A percentile compares a stretch with the other conserved stretches of the same genome.
Conservation (phyloP, 2,888 invertebrate species). For the Calephelis perditalis region DNA sequence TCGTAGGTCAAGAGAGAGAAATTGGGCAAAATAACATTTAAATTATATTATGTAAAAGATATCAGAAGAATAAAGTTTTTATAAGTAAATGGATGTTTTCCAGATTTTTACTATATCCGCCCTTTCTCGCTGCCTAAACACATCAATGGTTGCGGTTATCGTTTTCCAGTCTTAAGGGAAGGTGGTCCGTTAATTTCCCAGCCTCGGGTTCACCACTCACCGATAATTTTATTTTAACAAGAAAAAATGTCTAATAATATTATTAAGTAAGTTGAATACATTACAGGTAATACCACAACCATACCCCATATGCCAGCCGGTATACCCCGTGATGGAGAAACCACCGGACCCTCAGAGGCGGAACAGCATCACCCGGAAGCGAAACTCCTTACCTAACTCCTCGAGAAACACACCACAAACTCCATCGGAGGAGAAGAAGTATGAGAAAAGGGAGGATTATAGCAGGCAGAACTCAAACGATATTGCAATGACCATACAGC, state of each 20-base stretch:
- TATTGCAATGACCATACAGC: conserved; percentile 53
- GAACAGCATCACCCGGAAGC: conserved; percentile 28
- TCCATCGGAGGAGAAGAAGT: conserved; percentile 32
- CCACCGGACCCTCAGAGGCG: conserved; percentile 30
- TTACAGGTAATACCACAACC: conserved; percentile 51
- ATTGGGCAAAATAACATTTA: too few relatives aligned
- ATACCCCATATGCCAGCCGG: conserved; percentile 49
- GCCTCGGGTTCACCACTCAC: not conserved
- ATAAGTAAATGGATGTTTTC: too few relatives aligned
- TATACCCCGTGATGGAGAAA: conserved; percentile 44
- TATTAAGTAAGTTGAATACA: not conserved
- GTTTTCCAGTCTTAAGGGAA: too few relatives aligned
- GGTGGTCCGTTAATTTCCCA: too few relatives aligned
- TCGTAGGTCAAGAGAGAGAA: too few relatives aligned
- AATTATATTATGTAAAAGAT: too few relatives aligned
- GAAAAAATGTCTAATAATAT: too few relatives aligned
- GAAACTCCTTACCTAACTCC: conserved; percentile 36
- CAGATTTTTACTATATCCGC: not conserved
- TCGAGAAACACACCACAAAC: conserved; percentile 41
- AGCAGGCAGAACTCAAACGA: conserved; percentile 35
- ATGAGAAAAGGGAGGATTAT: conserved; percentile 23
- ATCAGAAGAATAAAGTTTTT: too few relatives aligned
- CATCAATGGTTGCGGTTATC: too few relatives aligned
- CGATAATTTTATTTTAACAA: not conserved
- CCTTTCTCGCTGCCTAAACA: too few relatives aligned